These are phyloP conservation scores for Falco novaeseelandiae DNA, from an alignment of 2,797 vertebrate species.

Conservation along the genomic window DNA sequence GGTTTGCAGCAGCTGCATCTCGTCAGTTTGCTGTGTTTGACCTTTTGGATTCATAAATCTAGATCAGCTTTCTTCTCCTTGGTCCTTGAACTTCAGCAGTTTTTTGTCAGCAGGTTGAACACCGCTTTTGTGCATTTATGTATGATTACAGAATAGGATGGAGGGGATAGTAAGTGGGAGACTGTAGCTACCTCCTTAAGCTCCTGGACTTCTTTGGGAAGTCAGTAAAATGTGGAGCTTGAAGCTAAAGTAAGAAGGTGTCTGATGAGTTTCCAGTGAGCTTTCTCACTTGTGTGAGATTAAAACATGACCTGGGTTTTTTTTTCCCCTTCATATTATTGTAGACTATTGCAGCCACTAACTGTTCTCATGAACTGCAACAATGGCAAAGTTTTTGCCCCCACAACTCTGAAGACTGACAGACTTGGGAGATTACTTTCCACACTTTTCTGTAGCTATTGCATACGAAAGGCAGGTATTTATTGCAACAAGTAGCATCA, in stretches of 20 bases:
- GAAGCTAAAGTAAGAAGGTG: neutral
- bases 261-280: neutral
- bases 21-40: slow-evolving; percentile 1
- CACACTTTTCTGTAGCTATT: neutral
- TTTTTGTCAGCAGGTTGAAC: neutral
- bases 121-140: neutral
- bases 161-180: neutral
- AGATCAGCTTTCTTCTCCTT: slow-evolving; percentile 28
- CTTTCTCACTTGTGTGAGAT: neutral
- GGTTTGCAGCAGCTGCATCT: neutral
- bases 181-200: neutral
- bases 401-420: neutral
- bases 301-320: neutral
- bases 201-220: neutral
- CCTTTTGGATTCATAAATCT: slow-evolving; percentile 51
- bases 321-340: neutral
- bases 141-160: neutral
- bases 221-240: neutral
- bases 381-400: neutral
- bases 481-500: neutral
- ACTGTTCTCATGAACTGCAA: neutral
- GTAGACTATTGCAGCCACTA: neutral
- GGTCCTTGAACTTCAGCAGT: neutral
- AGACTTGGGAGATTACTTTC: neutral
- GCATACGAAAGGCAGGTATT: neutral